Base-by-base conservation (phyloP, 2,113 vertebrate species). In the Rattus rattus region DNA sequence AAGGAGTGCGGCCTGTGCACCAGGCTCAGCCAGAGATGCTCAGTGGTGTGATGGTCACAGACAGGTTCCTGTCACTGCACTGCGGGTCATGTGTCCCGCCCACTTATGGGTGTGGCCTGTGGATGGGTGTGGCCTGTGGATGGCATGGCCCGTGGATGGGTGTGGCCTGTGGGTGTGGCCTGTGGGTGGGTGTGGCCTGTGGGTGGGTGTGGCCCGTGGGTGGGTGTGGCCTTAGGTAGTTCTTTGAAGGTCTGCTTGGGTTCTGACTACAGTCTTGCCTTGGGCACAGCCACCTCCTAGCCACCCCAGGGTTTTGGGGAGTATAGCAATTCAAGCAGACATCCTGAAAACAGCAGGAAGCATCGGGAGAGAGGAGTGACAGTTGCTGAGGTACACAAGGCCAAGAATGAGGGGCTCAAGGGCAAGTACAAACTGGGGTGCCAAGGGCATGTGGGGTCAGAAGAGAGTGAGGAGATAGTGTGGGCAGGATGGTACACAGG, bases 1-100 rank as follows among this genome's bases (percentile, higher is more conserved):
- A 63, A 0, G 49, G 4, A n/a, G 13, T 28, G 10, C 22, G n/a
- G 14, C 39, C 65, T 17, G 6, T 59, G 49, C 16, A 19, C 11
- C 11, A 36, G 3, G 11, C 5, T 59, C 0, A 3, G 54, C 49
- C 24, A 30, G 13, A 36, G 47, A 8, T 36, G 16, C 76, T 81
- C 56, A 6, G 36, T 28, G 10, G 20, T 49, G 39, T 14, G 7
- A 67, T 3, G 7, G 14, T 16, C 6, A 39, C 0, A 1, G 47
- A 5, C 17, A 10, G 65, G 11, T 36, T 79, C n/a, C 69, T 49
- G 11, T 39, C 0, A 0, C 54, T 7, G 8, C 1, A 30, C 11
- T 16, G 6, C 0, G 24, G 61, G 86, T 47, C 73, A 20, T 7
- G 63, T 2, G 1, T 28, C 43, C 12, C 10, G 28, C 79, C 24